phyloP scores from a whole-genome alignment of 2,888 invertebrate genomes.

The Nezara viridula region DNA sequence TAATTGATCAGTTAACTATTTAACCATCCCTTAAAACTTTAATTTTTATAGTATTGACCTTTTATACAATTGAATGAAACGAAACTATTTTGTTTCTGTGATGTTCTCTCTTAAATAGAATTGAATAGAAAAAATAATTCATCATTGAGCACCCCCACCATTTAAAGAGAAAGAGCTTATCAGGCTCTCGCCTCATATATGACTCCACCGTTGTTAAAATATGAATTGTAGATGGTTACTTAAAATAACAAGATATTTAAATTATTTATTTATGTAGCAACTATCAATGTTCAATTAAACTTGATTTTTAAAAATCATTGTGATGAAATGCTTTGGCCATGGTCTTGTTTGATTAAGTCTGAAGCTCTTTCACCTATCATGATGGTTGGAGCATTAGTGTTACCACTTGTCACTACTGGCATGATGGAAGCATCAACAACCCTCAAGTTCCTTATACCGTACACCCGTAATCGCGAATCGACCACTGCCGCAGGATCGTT shows the following conservation, averaged over 20 bases:
- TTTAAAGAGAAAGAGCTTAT: too few relatives aligned
- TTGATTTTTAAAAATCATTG: background rate
- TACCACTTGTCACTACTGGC: constrained; percentile 76
- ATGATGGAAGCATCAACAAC: constrained; percentile 80
- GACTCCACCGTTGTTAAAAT: too few relatives aligned
- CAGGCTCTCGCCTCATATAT: too few relatives aligned
- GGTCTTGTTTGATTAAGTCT: constrained; percentile 75
- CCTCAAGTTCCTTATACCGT: constrained; percentile 74
- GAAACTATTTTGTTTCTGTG: too few relatives aligned
- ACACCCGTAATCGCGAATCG: constrained; percentile 72
- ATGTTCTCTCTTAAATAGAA: too few relatives aligned
- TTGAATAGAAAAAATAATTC: too few relatives aligned
- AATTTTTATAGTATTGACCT: too few relatives aligned
- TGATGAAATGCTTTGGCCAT: constrained; percentile 40
- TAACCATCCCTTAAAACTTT: too few relatives aligned
- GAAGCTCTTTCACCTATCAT: constrained; percentile 82
- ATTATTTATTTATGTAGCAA: background rate
- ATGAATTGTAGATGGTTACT: background rate
- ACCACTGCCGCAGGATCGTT: constrained; percentile 77
- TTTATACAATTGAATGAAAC: too few relatives aligned
- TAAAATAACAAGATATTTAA: background rate
- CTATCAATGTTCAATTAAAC: background rate
- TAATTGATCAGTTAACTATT: too few relatives aligned
- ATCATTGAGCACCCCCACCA: too few relatives aligned
- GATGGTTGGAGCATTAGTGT: constrained; percentile 78